Evolutionary conservation across 1,140 invertebrate genomes (phyloP).

Genomic region (Drosophila quadrilineata): DNA sequence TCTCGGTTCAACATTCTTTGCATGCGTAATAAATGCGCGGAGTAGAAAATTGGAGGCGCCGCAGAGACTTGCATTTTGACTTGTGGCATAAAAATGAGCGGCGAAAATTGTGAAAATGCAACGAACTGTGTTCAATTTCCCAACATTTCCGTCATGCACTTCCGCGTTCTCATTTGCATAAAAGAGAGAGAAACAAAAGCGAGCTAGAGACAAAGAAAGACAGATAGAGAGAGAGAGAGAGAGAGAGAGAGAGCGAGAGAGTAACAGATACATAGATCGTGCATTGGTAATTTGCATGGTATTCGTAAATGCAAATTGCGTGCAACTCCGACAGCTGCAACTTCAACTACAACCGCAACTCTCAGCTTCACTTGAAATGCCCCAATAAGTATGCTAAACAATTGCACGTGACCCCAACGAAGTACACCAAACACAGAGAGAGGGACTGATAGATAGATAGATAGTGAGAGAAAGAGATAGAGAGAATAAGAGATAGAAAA

Average conservation of each 20-base stretch:
- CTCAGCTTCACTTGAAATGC: conserved; percentile 35
- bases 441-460: too few relatives aligned
- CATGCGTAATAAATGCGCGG: conserved; percentile 68
- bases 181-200: not conserved
- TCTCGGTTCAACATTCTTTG: conserved; percentile 56
- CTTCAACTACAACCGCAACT: conserved; percentile 6
- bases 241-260: not conserved
- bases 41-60: conserved; percentile 35
- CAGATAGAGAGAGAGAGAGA: not conserved
- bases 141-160: conserved; percentile 44
- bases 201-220: conserved; percentile 10
- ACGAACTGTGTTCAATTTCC: conserved; percentile 29
- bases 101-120: conserved; percentile 38
- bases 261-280: conserved; percentile 25
- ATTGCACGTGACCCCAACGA: conserved; percentile 29
- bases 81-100: conserved; percentile 26
- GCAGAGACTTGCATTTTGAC: conserved; percentile 35
- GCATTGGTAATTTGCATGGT: conserved; percentile 34
- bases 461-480: too few relatives aligned
- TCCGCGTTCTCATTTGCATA: conserved; percentile 70
- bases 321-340: conserved; percentile 26
- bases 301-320: conserved; percentile 45
- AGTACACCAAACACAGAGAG: too few relatives aligned
- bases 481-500: too few relatives aligned
- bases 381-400: conserved; percentile 74